Conservation (phyloP, 2,888 invertebrate genomes). For the Orchesellides sinensis region DNA sequence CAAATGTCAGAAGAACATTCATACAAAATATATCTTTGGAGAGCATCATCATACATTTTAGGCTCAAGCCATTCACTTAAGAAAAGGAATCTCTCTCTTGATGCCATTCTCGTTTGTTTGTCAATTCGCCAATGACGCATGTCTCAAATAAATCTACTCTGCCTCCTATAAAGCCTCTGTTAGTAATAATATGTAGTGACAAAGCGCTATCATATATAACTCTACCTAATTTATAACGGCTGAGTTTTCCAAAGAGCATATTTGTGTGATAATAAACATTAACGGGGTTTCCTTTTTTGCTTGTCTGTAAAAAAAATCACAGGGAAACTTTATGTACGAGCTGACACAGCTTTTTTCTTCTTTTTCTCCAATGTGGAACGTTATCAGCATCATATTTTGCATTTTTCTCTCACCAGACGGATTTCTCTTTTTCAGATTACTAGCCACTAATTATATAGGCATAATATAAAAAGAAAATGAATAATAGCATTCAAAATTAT, state of each 20-base stretch:
- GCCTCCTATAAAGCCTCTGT: conserved; percentile 8
- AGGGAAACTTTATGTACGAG: no score
- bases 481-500: conserved; percentile 8
- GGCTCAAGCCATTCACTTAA: not conserved
- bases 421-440: no score
- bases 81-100: not conserved
- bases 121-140: conserved; percentile 61
- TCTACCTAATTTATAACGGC: conserved; percentile 23
- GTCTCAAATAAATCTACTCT: conserved; percentile 46
- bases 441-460: conserved; percentile 12
- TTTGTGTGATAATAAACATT: conserved; percentile 24
- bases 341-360: not conserved
- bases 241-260: no score
- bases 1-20: conserved; percentile 30
- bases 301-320: not conserved
- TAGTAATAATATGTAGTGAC: not conserved
- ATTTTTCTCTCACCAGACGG: no score
- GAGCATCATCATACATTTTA: not conserved
- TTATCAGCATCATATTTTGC: no score
- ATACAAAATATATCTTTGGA: conserved; percentile 2
- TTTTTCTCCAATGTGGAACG: no score
- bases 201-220: not conserved
- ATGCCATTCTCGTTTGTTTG: conserved; percentile 34
- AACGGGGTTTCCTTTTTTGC: no score
- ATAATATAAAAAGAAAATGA: conserved; percentile 5